Base-by-base conservation (phyloP, 2,888 invertebrate species). In the Tachina lurida region DNA sequence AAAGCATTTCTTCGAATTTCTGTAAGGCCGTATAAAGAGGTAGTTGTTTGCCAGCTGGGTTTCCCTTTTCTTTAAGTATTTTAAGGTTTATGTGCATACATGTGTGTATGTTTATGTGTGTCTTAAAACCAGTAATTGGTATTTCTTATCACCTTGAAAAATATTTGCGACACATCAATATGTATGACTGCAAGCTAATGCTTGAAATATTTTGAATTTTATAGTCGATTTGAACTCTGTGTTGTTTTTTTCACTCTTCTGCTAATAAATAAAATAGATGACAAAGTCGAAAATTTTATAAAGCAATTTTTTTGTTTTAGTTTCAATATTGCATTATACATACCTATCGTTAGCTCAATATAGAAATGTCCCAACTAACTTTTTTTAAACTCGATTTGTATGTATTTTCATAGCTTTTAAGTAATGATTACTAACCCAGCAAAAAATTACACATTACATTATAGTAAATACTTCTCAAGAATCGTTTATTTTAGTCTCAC, bases 111-210 rank as follows among this genome's bases (percentile, higher is more conserved):
- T 10, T 15, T 67, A 8, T 65, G 22, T 67, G 47, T 17, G 10
- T 31, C 31, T 45, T 31, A 0, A 17, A 9, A n/a, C 19, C 52
- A 60, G 19, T 62, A 62, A 54, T 41, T 15, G 13, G 13, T 65
- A 74, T 60, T 60, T 10, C 43, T 19, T 65, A 73, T 79, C 71
- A 79, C 79, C 79, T 79, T 79, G 79, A 79, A 79, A 79, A 63
- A 62, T 65, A 71, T 71, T 73, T 71, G 41, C 45, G 19, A 56
- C 52, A 62, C 54, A 73, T 47, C 39, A 7, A n/a, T 47, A 41
- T n/a, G 43, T 31, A 17, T 49, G 19, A 13, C 3, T 17, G 10
- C 10, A 10, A 5, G 17, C 41, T 52, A 45, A 8, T 65, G 43
- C 22, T 41, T 54, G 49, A 62, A 52, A 47, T 71, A 45, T 31